Evolutionary conservation across 2,797 vertebrate genomes (phyloP).

Genomic region (Anguilla anguilla): DNA sequence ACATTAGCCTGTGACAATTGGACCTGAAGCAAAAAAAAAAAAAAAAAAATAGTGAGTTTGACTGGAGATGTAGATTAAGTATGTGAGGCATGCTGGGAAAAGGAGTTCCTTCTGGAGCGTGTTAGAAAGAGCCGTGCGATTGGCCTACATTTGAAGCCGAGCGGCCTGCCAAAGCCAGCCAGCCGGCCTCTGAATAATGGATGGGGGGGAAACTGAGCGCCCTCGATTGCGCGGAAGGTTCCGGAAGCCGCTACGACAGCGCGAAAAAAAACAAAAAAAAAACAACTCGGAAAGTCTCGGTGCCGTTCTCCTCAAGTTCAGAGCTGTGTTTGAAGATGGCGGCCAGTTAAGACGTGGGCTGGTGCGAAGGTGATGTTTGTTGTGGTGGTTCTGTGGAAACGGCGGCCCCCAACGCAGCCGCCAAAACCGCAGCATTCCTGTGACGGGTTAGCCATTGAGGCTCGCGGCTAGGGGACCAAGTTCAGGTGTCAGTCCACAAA

Average conservation of each 20-base stretch:
- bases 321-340: neutral
- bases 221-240: conserved; percentile 11
- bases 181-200: conserved; percentile 30
- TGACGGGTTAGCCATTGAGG: neutral
- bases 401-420: neutral
- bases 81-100: conserved; percentile 8
- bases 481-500: neutral
- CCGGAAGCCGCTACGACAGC: neutral
- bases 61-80: neutral
- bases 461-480: neutral
- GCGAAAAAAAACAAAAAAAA: too few species aligned
- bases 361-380: neutral
- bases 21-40: conserved; percentile 6
- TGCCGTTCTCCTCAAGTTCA: neutral
- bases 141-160: neutral
- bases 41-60: neutral
- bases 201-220: neutral
- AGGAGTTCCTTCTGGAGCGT: neutral
- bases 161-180: neutral
- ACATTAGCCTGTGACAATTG: conserved; percentile 16
- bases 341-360: neutral
- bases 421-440: neutral
- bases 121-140: neutral
- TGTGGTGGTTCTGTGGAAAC: neutral
- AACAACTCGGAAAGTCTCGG: neutral